A percentile compares a stretch with the other conserved stretches of the same genome.
Conservation (phyloP, 2,797 vertebrate species). For the Sebastes flavidus region DNA sequence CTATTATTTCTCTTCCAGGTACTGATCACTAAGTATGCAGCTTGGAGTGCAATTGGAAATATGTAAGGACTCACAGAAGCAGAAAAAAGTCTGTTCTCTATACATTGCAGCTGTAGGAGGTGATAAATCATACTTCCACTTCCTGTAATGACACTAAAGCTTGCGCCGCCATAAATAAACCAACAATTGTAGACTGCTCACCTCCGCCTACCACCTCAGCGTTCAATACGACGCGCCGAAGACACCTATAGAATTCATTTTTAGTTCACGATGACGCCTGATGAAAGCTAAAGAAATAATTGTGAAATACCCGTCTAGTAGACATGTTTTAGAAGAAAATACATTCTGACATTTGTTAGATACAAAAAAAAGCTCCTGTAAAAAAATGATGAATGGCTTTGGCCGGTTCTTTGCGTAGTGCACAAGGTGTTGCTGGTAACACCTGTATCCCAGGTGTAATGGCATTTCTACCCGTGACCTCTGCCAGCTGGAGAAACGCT, state of each 20-base stretch:
- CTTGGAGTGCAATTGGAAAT: background rate
- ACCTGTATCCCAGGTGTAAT: constrained; percentile 26
- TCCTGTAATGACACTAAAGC: constrained; percentile 15
- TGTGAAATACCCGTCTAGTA: background rate
- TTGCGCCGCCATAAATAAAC: constrained; percentile 47
- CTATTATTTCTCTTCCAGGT: background rate
- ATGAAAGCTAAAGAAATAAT: constrained; percentile 7
- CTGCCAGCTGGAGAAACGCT: constrained; percentile 1
- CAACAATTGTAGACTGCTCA: constrained; percentile 6
- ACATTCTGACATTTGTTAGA: background rate
- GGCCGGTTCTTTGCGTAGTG: background rate
- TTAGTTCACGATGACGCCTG: background rate
- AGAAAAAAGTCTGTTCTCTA: background rate
- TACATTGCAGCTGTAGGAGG: constrained; percentile 22
- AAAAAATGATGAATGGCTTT: background rate
- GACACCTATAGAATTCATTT: background rate
- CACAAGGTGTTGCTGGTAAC: background rate
- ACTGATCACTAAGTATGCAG: background rate
- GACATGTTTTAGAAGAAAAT: background rate
- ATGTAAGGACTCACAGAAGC: background rate
- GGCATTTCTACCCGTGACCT: constrained; percentile 13
- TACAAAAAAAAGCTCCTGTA: background rate
- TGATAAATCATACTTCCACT: constrained; percentile 39
- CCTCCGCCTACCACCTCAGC: constrained; percentile 2
- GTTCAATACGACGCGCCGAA: background rate